These are phyloP conservation scores for Scaptomyza pallida DNA, from an alignment of 1,140 invertebrate genomes.

Conservation along the genomic window DNA sequence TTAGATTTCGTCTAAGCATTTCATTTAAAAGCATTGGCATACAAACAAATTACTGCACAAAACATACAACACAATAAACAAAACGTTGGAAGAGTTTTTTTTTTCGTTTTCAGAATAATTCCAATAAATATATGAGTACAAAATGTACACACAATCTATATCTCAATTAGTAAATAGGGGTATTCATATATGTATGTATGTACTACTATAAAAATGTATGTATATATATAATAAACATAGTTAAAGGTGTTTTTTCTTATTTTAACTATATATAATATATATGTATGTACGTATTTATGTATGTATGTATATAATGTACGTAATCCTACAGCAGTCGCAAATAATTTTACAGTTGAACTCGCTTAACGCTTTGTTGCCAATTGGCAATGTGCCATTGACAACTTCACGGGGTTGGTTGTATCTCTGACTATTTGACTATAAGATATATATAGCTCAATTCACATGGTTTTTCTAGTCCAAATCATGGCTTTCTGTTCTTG, in stretches of 20 bases:
- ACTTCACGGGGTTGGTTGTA: constrained; percentile 52
- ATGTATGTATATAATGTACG: constrained; percentile 42
- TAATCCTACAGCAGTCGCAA: constrained; percentile 78
- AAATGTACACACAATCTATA: constrained; percentile 48
- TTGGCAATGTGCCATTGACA: constrained; percentile 18
- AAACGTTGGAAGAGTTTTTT: constrained; percentile 66
- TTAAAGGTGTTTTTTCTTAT: constrained; percentile 55
- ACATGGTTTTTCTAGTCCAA: constrained; percentile 39
- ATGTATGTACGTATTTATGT: constrained; percentile 32
- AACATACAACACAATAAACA: constrained; percentile 67
- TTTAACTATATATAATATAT: too few relatives aligned
- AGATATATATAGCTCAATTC: constrained; percentile 76
- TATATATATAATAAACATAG: constrained; percentile 58
- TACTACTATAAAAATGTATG: constrained; percentile 5
- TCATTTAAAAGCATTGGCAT: constrained; percentile 41
- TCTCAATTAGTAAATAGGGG: constrained; percentile 53
- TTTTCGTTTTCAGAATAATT: constrained; percentile 57
- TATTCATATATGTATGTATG: constrained; percentile 49
- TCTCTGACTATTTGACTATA: constrained; percentile 63
- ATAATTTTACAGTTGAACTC: constrained; percentile 71
- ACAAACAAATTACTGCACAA: constrained; percentile 70
- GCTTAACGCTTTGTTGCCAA: constrained; percentile 18
- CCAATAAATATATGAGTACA: constrained; percentile 71
- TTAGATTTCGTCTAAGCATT: constrained; percentile 46
- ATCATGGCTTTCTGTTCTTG: constrained; percentile 45